A percentile compares a stretch with the other conserved stretches of the same genome.
Conservation (phyloP, 2,888 invertebrate species). For the Anaspis maculata region DNA sequence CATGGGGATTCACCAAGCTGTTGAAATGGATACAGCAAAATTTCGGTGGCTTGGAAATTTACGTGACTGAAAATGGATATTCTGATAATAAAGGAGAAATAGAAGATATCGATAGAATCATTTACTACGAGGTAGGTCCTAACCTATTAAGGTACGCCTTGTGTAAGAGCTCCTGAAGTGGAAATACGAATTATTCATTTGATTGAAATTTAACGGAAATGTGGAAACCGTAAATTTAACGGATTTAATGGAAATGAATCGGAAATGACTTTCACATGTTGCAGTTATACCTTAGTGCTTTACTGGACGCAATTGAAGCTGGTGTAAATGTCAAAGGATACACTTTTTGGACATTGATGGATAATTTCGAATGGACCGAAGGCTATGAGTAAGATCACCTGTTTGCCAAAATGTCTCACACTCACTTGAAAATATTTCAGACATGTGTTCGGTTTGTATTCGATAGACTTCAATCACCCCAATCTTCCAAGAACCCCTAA, state of each 20-base stretch:
- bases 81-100: conserved; percentile 3
- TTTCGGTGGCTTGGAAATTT: conserved; percentile 7
- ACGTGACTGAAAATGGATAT: conserved; percentile 14
- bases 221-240: too few species aligned
- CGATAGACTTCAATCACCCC: background rate
- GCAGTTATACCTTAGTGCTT: background rate
- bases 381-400: conserved; percentile 2
- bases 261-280: too few species aligned
- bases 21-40: conserved; percentile 8
- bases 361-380: conserved; percentile 3
- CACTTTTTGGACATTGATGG: conserved; percentile 3
- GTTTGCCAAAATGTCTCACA: too few species aligned
- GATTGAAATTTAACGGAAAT: too few species aligned
- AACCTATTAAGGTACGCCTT: too few species aligned
- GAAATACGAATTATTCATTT: too few species aligned
- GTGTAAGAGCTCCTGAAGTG: background rate
- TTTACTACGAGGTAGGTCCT: conserved; percentile 5
- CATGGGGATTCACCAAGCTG: conserved; percentile 10
- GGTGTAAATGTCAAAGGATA: conserved; percentile 2
- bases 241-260: background rate
- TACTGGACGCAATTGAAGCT: conserved; percentile 1
- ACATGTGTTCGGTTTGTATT: conserved; percentile 2
- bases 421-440: too few species aligned
- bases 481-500: background rate
- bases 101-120: conserved; percentile 5